phyloP scores from a whole-genome alignment of 1,140 invertebrate species.

The Formica exsecta region DNA sequence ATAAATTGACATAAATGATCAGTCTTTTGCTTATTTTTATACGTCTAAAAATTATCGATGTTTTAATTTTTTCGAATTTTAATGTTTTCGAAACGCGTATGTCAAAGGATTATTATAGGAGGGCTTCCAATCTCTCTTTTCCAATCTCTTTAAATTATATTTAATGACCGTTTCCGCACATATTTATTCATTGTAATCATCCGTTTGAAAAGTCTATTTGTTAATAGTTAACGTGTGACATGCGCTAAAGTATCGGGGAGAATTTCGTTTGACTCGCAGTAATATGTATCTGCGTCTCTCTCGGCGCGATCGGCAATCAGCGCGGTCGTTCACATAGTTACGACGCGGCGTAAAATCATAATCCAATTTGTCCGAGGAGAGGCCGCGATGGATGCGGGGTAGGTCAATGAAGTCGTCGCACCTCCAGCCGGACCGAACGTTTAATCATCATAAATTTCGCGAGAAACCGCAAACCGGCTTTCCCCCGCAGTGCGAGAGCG shows the following conservation, averaged over 20 bases:
- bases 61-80: background rate
- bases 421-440: constrained; percentile 78
- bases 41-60: background rate
- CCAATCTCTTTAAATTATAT: background rate
- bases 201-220: background rate
- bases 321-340: constrained; percentile 68
- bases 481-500: constrained; percentile 37
- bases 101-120: background rate
- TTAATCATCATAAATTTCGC: constrained; percentile 86
- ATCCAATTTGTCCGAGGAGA: constrained; percentile 82
- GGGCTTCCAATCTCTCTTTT: background rate
- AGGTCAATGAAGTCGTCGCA: constrained; percentile 83
- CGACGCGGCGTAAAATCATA: constrained; percentile 82
- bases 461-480: constrained; percentile 83
- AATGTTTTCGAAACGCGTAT: background rate
- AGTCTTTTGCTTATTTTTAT: background rate
- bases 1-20: background rate
- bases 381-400: constrained; percentile 77
- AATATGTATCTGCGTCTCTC: background rate
- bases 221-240: constrained; percentile 7
- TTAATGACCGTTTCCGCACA: background rate
- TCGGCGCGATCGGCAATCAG: constrained; percentile 65
- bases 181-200: constrained; percentile 2
- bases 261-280: constrained; percentile 29
- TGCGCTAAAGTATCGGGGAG: background rate